phyloP scores from a whole-genome alignment of 2,888 invertebrate genomes.

The Sarcophaga carnaria region DNA sequence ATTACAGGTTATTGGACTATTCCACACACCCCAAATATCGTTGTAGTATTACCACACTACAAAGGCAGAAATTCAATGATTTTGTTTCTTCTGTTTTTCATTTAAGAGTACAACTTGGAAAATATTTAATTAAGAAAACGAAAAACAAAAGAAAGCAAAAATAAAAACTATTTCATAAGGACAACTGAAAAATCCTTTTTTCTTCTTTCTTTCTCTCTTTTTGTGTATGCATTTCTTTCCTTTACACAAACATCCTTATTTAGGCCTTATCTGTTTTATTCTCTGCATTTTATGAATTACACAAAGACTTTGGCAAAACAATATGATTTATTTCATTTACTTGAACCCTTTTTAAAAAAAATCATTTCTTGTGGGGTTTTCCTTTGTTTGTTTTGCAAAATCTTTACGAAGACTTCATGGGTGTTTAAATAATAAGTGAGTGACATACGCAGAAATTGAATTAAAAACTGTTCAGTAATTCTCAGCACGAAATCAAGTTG shows the following conservation, averaged over 20 bases:
- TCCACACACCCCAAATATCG: not conserved
- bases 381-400: too few relatives aligned
- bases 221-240: not conserved
- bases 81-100: not conserved
- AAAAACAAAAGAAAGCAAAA: constrained; percentile 14
- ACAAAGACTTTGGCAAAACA: constrained; percentile 1
- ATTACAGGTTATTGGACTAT: not conserved
- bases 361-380: too few relatives aligned
- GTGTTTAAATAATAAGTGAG: too few relatives aligned
- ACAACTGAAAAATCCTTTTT: not conserved
- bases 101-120: not conserved
- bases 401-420: too few relatives aligned
- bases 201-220: not conserved
- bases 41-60: not conserved
- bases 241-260: not conserved
- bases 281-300: not conserved
- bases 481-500: too few relatives aligned
- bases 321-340: constrained; percentile 9
- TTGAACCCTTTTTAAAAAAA: not conserved
- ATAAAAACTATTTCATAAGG: not conserved
- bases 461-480: too few relatives aligned
- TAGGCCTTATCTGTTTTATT: not conserved
- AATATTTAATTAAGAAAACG: constrained; percentile 15
- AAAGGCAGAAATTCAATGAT: not conserved
- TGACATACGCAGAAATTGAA: too few relatives aligned